These are phyloP conservation scores for Diploscapter pachys DNA, from an alignment of 1,140 invertebrate genomes.

Conservation along the genomic window DNA sequence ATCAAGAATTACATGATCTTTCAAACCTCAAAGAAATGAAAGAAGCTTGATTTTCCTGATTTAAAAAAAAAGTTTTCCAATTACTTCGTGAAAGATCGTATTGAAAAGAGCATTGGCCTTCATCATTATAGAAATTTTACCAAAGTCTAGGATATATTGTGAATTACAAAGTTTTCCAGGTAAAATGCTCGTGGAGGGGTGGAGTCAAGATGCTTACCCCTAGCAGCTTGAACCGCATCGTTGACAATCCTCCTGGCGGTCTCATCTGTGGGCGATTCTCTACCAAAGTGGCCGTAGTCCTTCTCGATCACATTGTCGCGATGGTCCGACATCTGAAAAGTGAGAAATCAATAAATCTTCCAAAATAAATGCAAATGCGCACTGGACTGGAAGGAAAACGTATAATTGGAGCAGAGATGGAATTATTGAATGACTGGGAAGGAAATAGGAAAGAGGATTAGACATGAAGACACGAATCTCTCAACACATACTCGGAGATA, in stretches of 20 bases:
- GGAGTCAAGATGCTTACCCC: neutral
- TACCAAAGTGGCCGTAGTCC: no score
- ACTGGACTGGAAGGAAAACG: no score
- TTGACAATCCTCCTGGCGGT: slow-evolving; percentile 8
- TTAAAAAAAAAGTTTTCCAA: neutral
- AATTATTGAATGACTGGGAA: no score
- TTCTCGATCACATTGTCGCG: no score
- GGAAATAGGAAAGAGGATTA: no score
- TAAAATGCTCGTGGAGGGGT: neutral
- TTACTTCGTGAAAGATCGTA: neutral
- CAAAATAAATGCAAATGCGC: no score
- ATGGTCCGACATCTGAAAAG: no score
- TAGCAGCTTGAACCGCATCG: slow-evolving; percentile 20
- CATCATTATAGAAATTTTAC: neutral
- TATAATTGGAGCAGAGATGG: no score
- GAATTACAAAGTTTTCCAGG: slow-evolving; percentile 4
- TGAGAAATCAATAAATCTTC: no score
- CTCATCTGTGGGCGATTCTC: no score
- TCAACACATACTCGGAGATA: no score
- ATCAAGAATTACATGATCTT: neutral
- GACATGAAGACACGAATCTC: no score
- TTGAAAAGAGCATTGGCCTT: neutral
- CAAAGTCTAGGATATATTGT: neutral
- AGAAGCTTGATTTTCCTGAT: neutral
- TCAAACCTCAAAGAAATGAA: neutral